A percentile compares a stretch with the other conserved stretches of the same genome.
Evolutionary conservation across 1,140 invertebrate genomes (phyloP).

Genomic region (Drosophila nasuta): DNA sequence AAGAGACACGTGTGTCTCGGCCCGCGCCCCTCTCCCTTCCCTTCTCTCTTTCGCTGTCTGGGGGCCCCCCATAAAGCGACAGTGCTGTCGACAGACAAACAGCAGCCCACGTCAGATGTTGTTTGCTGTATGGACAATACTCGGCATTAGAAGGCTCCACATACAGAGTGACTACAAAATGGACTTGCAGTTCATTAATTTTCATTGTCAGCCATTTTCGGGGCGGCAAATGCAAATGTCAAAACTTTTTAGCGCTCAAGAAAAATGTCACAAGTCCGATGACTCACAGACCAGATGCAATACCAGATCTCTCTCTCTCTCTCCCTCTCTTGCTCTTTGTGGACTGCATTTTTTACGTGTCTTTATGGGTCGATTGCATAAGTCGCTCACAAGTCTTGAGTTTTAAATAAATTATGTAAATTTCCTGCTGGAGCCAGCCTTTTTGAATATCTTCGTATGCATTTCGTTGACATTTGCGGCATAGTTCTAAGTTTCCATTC

Average conservation of each 20-base stretch:
- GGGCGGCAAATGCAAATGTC: conserved; percentile 59
- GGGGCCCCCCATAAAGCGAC: conserved; percentile 13
- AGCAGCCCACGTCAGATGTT: conserved; percentile 36
- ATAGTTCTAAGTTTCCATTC: conserved; percentile 44
- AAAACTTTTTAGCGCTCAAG: conserved; percentile 53
- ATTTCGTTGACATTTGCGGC: conserved; percentile 29
- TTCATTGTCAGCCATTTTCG: conserved; percentile 60
- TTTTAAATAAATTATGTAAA: conserved; percentile 61
- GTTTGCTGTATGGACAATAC: not conserved
- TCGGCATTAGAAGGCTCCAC: conserved; percentile 32
- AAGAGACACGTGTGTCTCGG: conserved; percentile 43
- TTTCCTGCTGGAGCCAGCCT: conserved; percentile 19
- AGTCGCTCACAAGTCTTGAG: conserved; percentile 38
- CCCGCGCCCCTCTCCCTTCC: not conserved
- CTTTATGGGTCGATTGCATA: conserved; percentile 54
- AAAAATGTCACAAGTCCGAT: conserved; percentile 58
- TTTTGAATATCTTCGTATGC: conserved; percentile 34
- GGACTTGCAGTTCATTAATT: conserved; percentile 62
- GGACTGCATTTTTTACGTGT: conserved; percentile 43
- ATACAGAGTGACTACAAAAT: conserved; percentile 22
- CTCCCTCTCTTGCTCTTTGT: not conserved
- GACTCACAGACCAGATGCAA: conserved; percentile 53
- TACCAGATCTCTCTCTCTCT: conserved; percentile 6
- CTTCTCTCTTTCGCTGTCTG: not conserved
- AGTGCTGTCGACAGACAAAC: conserved; percentile 8